Percentiles rank a stretch among this genome's conserved stretches.
phyloP scores from a whole-genome alignment of 2,113 vertebrate species.

The Poeciliopsis prolifica region DNA sequence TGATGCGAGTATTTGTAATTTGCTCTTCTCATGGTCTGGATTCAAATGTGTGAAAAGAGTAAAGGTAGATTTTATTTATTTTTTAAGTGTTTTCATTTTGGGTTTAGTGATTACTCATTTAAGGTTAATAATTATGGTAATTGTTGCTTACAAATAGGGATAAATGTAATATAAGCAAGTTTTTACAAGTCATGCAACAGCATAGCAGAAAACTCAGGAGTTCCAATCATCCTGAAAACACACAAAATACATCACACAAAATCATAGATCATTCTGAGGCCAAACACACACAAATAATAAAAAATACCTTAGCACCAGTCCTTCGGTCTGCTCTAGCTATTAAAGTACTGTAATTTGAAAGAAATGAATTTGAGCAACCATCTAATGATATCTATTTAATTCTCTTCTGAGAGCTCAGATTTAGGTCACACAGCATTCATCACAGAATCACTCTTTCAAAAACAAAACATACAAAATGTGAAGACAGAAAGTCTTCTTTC shows the following conservation, averaged over 20 bases:
- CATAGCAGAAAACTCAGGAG: not conserved
- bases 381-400: slow-evolving; percentile 55
- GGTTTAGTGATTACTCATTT: too few relatives aligned
- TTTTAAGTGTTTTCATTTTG: not conserved
- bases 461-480: slow-evolving; percentile 33
- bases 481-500: slow-evolving; percentile 50
- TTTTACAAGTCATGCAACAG: not conserved
- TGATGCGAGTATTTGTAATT: not conserved
- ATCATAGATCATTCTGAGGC: not conserved
- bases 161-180: not conserved
- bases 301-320: not conserved
- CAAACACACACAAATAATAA: not conserved
- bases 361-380: slow-evolving; percentile 35
- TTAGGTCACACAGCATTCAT: slow-evolving; percentile 68
- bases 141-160: not conserved
- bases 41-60: not conserved
- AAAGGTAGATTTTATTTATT: slow-evolving; percentile 3
- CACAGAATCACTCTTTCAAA: slow-evolving; percentile 39
- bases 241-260: not conserved
- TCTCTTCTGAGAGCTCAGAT: slow-evolving; percentile 44
- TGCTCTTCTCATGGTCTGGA: not conserved
- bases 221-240: not conserved
- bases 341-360: slow-evolving; percentile 41
- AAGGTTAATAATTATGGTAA: not conserved
- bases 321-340: slow-evolving; percentile 1